Evolutionary conservation across 2,888 invertebrate genomes (phyloP).

Genomic region (Apeira syringaria): DNA sequence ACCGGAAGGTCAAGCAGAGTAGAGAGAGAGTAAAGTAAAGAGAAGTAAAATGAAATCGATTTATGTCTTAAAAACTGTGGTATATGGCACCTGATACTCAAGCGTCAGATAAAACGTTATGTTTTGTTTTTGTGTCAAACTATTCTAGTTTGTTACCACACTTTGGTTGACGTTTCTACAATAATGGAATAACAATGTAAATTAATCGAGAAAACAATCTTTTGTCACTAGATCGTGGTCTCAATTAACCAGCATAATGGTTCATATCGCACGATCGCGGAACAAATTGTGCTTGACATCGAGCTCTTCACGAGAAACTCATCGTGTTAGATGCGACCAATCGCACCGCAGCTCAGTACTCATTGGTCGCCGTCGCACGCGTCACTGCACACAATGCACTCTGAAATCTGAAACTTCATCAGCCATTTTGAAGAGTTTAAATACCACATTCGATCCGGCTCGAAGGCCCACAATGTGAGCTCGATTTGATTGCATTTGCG

Average conservation of each 20-base stretch:
- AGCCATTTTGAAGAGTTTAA: slow-evolving; percentile 38
- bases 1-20: too few relatives aligned
- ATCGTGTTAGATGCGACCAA: slow-evolving; percentile 37
- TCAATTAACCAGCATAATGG: slow-evolving; percentile 55
- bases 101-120: too few relatives aligned
- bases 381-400: slow-evolving; percentile 56
- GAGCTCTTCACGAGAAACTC: slow-evolving; percentile 22
- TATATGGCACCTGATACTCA: too few relatives aligned
- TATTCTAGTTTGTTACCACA: too few relatives aligned
- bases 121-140: too few relatives aligned
- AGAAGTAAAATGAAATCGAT: too few relatives aligned
- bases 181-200: slow-evolving; percentile 35
- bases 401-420: slow-evolving; percentile 59
- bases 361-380: slow-evolving; percentile 50
- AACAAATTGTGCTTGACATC: slow-evolving; percentile 69
- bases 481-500: slow-evolving; percentile 14
- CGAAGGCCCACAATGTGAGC: slow-evolving; percentile 34
- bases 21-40: too few relatives aligned
- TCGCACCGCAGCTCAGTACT: slow-evolving; percentile 21
- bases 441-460: slow-evolving; percentile 49
- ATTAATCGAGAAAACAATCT: slow-evolving; percentile 13
- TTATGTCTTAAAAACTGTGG: too few relatives aligned
- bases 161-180: too few relatives aligned
- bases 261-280: slow-evolving; percentile 50
- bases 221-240: slow-evolving; percentile 29